These are phyloP conservation scores for Schrankia costaestrigalis DNA, from an alignment of 2,888 invertebrate genomes.

Conservation along the genomic window DNA sequence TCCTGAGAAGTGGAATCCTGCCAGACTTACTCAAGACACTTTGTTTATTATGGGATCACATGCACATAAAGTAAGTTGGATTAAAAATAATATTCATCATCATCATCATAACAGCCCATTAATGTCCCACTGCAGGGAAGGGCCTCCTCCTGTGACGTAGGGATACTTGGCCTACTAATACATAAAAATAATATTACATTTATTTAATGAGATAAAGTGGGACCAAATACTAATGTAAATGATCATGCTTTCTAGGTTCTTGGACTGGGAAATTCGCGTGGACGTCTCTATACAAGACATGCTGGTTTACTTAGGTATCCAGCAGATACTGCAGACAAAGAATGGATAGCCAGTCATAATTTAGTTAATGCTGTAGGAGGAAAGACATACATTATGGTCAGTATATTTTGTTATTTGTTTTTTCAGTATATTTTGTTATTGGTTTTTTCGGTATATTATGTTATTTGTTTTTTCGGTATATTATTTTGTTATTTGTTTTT, in stretches of 20 bases:
- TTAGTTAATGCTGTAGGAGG: slow-evolving; percentile 89
- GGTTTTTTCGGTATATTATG: slow-evolving; percentile 32
- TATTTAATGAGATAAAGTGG: too few species aligned
- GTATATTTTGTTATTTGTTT: slow-evolving; percentile 1
- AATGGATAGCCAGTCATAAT: slow-evolving; percentile 88
- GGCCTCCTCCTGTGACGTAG: too few species aligned
- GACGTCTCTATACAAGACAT: slow-evolving; percentile 88
- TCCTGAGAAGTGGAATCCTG: slow-evolving; percentile 87
- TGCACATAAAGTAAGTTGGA: slow-evolving; percentile 79
- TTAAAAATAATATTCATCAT: background rate
- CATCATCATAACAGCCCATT: too few species aligned
- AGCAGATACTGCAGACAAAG: slow-evolving; percentile 89
- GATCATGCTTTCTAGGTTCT: slow-evolving; percentile 69
- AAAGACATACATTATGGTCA: slow-evolving; percentile 87
- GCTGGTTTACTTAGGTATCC: slow-evolving; percentile 88
- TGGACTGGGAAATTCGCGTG: slow-evolving; percentile 87
- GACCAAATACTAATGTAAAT: too few species aligned
- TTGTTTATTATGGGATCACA: slow-evolving; percentile 90
- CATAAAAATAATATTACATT: too few species aligned
- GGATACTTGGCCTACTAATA: too few species aligned
- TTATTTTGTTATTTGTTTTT: too few species aligned
- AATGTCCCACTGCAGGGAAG: too few species aligned
- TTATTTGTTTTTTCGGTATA: background rate
- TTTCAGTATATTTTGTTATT: background rate
- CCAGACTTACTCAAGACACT: slow-evolving; percentile 85